Base-by-base conservation (phyloP, 1,140 invertebrate species). In the Pseudoatta argentina region DNA sequence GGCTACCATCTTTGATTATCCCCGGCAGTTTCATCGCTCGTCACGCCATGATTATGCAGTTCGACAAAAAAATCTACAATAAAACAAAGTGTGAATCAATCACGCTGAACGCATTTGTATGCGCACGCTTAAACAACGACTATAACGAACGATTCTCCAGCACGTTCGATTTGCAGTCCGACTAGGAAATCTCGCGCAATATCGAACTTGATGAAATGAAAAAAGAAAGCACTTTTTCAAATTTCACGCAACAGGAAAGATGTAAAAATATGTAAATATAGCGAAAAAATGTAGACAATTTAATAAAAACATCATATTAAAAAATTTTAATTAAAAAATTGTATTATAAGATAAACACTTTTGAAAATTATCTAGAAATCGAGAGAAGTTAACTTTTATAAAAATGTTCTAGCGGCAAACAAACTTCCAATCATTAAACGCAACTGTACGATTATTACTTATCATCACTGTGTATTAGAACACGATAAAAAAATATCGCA, bases 401-500 rank as follows among this genome's bases (percentile, higher is more conserved):
- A 39, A 24, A 39, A 24, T 5, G 3, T 24, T 44, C 21, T 16
- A 4, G 6, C n/a, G 1, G n/a, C 14, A 10, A 59, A 14, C 5
- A 39, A 16, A 24, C 16, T 39, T 24, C 39, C 18, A 57, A 24
- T n/a, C 21, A n/a, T 63, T n/a, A 73, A 39, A 12, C 0, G 21
- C 10, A 10, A 39, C 34, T 7, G 5, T 30, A 8, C 5, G 30
- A 27, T 10, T 4, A n/a, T 39, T 24, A 55, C 24, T 79, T 79
- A 67, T 81, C 63, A 24, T 5, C 8, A 4, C 18, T 6, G 2
- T 18, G 18, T 21, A 73, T 44, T 30, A 10, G 18, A 39, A 73
- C 12, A 53, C 34, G 67, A 82, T 82, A 81, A 82, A 72, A 66
- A 66, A 34, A 30, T 51, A 24, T 82, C 48, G 24, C 34, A 55